These are phyloP conservation scores for Acanthoscelides obtectus DNA, from an alignment of 2,888 invertebrate genomes.

Conservation along the genomic window DNA sequence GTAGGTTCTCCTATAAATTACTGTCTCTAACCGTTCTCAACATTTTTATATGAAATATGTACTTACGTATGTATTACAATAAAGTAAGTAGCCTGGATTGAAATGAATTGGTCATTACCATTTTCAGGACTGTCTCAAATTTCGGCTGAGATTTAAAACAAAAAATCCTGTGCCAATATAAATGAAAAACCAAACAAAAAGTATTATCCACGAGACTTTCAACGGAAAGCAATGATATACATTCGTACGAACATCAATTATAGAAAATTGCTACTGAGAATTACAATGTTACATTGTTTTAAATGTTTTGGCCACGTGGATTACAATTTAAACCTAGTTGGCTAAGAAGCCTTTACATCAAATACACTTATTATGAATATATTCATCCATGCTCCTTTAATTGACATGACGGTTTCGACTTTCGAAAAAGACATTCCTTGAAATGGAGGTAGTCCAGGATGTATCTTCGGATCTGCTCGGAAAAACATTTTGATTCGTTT, in stretches of 20 bases:
- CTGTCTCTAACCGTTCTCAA: too few relatives aligned
- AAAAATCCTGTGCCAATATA: conserved; percentile 12
- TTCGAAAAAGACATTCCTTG: neutral
- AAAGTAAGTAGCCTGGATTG: too few relatives aligned
- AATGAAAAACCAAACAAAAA: conserved; percentile 24
- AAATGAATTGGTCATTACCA: too few relatives aligned
- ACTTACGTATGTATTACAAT: too few relatives aligned
- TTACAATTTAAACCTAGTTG: conserved; percentile 40
- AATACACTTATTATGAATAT: conserved; percentile 41
- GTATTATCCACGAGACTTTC: conserved; percentile 5
- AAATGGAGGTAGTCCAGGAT: neutral
- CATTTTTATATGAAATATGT: too few relatives aligned
- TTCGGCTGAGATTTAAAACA: neutral
- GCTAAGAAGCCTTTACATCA: conserved; percentile 47
- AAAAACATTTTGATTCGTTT: too few relatives aligned
- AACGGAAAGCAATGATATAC: conserved; percentile 4
- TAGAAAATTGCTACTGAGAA: neutral
- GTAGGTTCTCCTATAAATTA: too few relatives aligned
- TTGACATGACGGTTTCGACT: neutral
- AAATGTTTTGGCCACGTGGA: conserved; percentile 46
- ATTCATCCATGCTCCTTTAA: neutral
- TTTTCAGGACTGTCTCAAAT: neutral
- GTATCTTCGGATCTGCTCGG: too few relatives aligned
- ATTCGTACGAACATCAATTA: neutral
- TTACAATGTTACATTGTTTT: conserved; percentile 9